Evolutionary conservation across 2,797 vertebrate species (phyloP).

Genomic region (Tokudaia muenninki): DNA sequence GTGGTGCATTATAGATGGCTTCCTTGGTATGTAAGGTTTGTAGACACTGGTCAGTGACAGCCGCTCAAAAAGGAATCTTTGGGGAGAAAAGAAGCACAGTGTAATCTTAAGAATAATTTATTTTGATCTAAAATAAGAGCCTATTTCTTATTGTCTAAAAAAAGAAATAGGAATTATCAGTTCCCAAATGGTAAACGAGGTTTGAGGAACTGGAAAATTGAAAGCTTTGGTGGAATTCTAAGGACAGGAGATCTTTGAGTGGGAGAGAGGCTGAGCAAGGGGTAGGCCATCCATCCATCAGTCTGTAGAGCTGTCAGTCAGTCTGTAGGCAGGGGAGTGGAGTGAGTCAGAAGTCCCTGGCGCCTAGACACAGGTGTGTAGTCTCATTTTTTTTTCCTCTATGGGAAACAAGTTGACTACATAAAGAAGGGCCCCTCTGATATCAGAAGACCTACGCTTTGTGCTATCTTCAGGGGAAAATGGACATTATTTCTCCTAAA

Average conservation of each 20-base stretch:
- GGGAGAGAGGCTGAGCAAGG: accelerated
- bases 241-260: not conserved
- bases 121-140: slow-evolving; percentile 48
- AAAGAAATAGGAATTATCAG: slow-evolving; percentile 38
- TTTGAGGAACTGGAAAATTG: slow-evolving; percentile 1
- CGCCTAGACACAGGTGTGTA: not conserved
- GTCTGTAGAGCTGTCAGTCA: not conserved
- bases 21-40: slow-evolving; percentile 19
- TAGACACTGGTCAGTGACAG: slow-evolving; percentile 19
- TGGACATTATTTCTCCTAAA: not conserved
- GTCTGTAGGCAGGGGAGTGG: not conserved
- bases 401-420: not conserved
- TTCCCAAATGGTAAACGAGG: slow-evolving; percentile 41
- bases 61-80: slow-evolving; percentile 56
- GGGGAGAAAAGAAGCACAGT: not conserved
- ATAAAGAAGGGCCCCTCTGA: not conserved
- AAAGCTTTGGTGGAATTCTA: not conserved
- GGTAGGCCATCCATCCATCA: not conserved
- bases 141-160: slow-evolving; percentile 23
- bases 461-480: not conserved
- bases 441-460: not conserved
- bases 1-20: slow-evolving; percentile 26
- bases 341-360: not conserved
- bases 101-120: slow-evolving; percentile 47
- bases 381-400: not conserved